A percentile compares a stretch with the other conserved stretches of the same genome.
Conservation (phyloP, 2,888 invertebrate genomes). For the Tillus elongatus region DNA sequence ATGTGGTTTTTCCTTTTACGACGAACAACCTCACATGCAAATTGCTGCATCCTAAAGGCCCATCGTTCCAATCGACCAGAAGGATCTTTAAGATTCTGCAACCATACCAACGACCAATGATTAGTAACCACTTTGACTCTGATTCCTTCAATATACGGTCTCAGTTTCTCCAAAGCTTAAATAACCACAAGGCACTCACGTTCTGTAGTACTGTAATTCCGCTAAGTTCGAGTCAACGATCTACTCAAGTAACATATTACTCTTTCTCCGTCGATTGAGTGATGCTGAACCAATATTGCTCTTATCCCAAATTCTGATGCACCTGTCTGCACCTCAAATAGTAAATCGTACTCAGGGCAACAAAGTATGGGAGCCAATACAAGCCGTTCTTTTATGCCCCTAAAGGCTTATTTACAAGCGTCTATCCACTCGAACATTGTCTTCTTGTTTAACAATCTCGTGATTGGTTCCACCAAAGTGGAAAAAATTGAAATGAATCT, state of each 20-base stretch:
- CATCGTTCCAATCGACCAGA: constrained; percentile 13
- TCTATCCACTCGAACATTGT: constrained; percentile 10
- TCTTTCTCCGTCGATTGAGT: constrained; percentile 5
- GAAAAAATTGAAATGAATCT: constrained; percentile 18
- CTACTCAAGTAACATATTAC: constrained; percentile 14
- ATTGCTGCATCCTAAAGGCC: constrained; percentile 14
- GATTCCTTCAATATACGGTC: constrained; percentile 16
- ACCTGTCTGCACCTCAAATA: constrained; percentile 16
- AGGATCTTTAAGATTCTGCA: constrained; percentile 15
- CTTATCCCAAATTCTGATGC: constrained; percentile 16
- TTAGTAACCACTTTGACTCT: constrained; percentile 15
- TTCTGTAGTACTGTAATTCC: constrained; percentile 14
- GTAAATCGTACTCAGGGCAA: constrained; percentile 16
- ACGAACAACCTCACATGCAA: constrained; percentile 14
- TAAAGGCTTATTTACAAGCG: constrained; percentile 12
- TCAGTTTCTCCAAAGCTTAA: constrained; percentile 11
- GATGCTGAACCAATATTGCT: constrained; percentile 12
- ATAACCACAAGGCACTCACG: constrained; percentile 9
- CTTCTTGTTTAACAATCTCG: constrained; percentile 4
- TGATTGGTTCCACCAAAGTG: constrained; percentile 6
- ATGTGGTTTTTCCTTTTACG: constrained; percentile 17
- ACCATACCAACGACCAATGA: constrained; percentile 15
- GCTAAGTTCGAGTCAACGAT: constrained; percentile 11
- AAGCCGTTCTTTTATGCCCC: constrained; percentile 10
- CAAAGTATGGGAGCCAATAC: constrained; percentile 14